Evolutionary conservation across 2,797 vertebrate species (phyloP).

Genomic region (Melanotaenia maccullochi): DNA sequence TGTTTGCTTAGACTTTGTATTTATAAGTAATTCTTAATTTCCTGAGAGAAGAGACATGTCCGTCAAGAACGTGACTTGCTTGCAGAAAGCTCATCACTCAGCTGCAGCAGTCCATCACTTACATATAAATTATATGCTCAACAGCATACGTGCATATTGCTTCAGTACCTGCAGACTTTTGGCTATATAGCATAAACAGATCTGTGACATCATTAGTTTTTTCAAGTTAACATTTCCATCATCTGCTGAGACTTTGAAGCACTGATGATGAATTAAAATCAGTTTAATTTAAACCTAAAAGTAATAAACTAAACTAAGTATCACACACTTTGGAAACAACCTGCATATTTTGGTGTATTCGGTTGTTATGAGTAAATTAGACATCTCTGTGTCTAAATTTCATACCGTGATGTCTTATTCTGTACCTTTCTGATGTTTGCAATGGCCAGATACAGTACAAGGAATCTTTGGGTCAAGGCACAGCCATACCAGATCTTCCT

Average conservation of each 20-base stretch:
- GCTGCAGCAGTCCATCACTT: not conserved
- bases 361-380: constrained; percentile 15
- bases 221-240: constrained; percentile 7
- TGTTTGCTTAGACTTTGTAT: not conserved
- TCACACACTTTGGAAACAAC: constrained; percentile 8
- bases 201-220: constrained; percentile 3
- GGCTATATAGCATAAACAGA: not conserved
- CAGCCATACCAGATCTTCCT: constrained; percentile 92
- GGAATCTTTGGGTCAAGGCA: constrained; percentile 91
- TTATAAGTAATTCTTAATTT: not conserved
- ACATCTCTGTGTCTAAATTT: constrained; percentile 21
- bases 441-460: constrained; percentile 93
- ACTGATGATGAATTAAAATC: not conserved
- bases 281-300: constrained; percentile 19
- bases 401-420: constrained; percentile 49
- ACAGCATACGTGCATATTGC: not conserved
- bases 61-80: no score
- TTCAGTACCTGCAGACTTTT: constrained; percentile 15
- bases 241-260: not conserved
- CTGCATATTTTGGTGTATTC: constrained; percentile 3
- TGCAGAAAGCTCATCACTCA: not conserved
- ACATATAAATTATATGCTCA: not conserved
- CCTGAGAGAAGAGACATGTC: not conserved
- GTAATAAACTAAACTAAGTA: constrained; percentile 30
- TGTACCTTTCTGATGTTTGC: constrained; percentile 55